Base-by-base conservation (phyloP, 1,140 invertebrate species). In the Pararge aegeria region DNA sequence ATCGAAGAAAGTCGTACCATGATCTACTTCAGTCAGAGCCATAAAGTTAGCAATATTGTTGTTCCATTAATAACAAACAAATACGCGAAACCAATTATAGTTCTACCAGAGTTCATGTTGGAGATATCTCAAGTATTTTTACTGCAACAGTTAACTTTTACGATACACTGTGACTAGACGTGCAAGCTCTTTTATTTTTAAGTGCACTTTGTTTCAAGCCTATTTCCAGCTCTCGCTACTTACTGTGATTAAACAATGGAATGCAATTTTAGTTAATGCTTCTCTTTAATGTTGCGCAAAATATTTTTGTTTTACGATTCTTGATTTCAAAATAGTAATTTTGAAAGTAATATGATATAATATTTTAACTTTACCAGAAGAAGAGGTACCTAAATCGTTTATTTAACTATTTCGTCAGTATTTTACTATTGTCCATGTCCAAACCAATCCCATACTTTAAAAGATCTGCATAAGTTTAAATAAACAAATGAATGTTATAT, bases 71-170 rank as follows among this genome's bases (percentile, higher is more conserved):
- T 10, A 34, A 34, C 10, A 12, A 34, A 34, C n/a, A 34, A 3
- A 1, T 42, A 42, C 19, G 18, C 16, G 16, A 46, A 46, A 46
- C 18, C 18, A 46, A 46, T 46, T 46, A 46, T n/a, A 20, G 42
- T 46, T 46, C 13, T 5, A 2, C 21, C 53, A 21, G 40, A 59
- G 51, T 30, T 29, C 60, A 55, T 62, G 64, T 52, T 44, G 50
- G 13, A 56, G 56, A 66, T 66, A 68, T 61, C 51, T 68, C 63
- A 44, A 61, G 55, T 29, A 54, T 61, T 64, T 66, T 70, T 67
- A 64, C 62, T 56, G 46, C 54, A 21, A 61, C 57, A 64, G 64
- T 70, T 59, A 64, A 64, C 58, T 70, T 67, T 70, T 58, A 70
- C 58, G 68, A 70, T 63, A 59, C 55, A 44, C 29, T 19, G 18